Evolutionary conservation across 1,140 invertebrate species (phyloP).

Genomic region (Fopius arisanus): DNA sequence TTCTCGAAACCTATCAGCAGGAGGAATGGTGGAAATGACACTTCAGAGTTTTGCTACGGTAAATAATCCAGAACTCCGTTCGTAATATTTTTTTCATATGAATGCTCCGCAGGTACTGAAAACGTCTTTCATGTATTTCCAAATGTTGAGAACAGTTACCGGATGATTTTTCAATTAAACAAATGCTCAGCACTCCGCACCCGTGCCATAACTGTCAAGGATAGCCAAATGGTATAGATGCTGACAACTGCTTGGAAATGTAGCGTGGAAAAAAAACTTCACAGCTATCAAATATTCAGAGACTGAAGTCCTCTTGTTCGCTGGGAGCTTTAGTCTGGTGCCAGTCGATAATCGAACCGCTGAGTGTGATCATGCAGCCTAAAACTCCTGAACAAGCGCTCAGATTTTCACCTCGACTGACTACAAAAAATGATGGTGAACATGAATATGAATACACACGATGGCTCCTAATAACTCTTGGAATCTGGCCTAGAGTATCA

Average conservation of each 20-base stretch:
- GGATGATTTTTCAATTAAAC: no score
- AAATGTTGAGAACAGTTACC: no score
- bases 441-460: not conserved
- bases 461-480: slow-evolving; percentile 10
- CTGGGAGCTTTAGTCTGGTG: no score
- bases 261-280: no score
- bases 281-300: no score
- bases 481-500: slow-evolving; percentile 10
- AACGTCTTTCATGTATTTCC: not conserved
- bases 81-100: no score
- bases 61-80: not conserved
- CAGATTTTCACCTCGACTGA: not conserved
- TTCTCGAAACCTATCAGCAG: slow-evolving; percentile 39
- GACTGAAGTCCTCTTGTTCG: no score
- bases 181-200: no score
- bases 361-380: not conserved
- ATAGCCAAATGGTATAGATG: no score
- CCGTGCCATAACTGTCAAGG: no score
- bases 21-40: slow-evolving; percentile 38
- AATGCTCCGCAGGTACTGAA: not conserved
- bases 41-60: slow-evolving; percentile 41
- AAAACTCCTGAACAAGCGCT: not conserved
- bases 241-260: no score
- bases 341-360: no score
- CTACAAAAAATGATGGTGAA: not conserved